Percentiles rank a stretch among this genome's conserved stretches.
Evolutionary conservation across 2,797 vertebrate species (phyloP).

Genomic region (Urocyon cinereoargenteus): DNA sequence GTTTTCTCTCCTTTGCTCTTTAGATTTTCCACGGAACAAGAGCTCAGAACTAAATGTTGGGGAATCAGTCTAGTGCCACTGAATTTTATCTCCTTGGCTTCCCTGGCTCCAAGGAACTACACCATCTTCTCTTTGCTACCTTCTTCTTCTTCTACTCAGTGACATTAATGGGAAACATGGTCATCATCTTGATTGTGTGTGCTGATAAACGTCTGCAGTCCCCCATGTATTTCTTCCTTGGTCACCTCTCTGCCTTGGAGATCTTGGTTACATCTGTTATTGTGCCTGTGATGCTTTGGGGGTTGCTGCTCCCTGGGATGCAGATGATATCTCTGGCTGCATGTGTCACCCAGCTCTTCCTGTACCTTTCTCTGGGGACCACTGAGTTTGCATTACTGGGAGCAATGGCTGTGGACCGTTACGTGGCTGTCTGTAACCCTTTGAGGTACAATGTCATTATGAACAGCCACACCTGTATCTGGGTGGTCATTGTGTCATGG

Average conservation of each 20-base stretch:
- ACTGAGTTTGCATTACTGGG: background rate
- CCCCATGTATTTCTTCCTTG: constrained; percentile 55
- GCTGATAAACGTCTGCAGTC: background rate
- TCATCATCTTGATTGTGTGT: background rate
- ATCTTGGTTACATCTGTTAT: background rate
- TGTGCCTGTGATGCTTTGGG: background rate
- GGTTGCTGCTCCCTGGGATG: background rate
- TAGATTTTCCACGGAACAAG: background rate
- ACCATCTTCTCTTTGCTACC: background rate
- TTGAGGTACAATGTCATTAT: constrained; percentile 25
- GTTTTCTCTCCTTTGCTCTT: background rate
- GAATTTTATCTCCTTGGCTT: constrained; percentile 31
- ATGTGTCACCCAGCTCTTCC: background rate
- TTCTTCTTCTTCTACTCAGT: constrained; percentile 19
- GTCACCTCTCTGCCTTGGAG: background rate
- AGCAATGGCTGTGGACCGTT: background rate
- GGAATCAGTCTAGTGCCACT: background rate
- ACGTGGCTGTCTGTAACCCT: constrained; percentile 49
- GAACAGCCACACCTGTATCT: background rate
- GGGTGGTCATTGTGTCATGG: background rate
- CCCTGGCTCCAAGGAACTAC: background rate
- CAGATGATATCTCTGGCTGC: background rate
- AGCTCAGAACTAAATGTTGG: background rate
- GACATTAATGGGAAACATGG: background rate
- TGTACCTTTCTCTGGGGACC: background rate